Base-by-base conservation (phyloP, 2,888 invertebrate species). In the Arctia plantaginis region DNA sequence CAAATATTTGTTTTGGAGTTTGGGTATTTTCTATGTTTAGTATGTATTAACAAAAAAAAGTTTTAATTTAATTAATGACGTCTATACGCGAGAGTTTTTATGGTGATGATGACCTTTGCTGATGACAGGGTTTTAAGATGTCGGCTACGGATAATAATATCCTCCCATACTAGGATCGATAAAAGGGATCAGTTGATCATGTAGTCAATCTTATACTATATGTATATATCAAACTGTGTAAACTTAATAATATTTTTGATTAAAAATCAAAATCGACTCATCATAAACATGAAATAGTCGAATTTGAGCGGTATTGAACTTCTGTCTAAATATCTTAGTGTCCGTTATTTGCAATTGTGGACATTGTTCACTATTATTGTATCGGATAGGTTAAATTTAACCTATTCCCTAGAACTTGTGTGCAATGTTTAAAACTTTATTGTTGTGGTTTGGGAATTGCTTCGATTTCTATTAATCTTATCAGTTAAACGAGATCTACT, bases 301-400 rank as follows among this genome's bases (percentile, higher is more conserved):
- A 30, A 30, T 13, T 51, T 51, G 23, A 12, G 23, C 72, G 44
- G 3, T 71, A 33, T 35, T 69, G 69, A 55, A 75, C 84, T 84
- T 83, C 85, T 84, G 82, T 35, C 3, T 2, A 30, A 20, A 69
- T 65, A 69, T 67, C 18, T 27, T 65, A 64, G 76, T 70, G 74
- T 27, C 55, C 27, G 23, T 76, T 83, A 82, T 82, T 80, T 80
- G 82, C 77, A 81, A 84, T 84, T 82, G 85, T 85, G 76, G 77
- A 82, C 85, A 82, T 77, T 80, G 84, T 85, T 78, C 69, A 76
- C 85, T 82, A 84, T 84, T 84, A 84, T 84, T 84, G 84, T 77
- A 77, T 65, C 39, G 69, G 82, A 81, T 81, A 80, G 70, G 84
- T 82, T 81, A 72, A 82, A 79, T 82, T 79, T 80, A 84, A 82